These are phyloP conservation scores for Drosophila rubida DNA, from an alignment of 2,888 invertebrate genomes.

Conservation along the genomic window DNA sequence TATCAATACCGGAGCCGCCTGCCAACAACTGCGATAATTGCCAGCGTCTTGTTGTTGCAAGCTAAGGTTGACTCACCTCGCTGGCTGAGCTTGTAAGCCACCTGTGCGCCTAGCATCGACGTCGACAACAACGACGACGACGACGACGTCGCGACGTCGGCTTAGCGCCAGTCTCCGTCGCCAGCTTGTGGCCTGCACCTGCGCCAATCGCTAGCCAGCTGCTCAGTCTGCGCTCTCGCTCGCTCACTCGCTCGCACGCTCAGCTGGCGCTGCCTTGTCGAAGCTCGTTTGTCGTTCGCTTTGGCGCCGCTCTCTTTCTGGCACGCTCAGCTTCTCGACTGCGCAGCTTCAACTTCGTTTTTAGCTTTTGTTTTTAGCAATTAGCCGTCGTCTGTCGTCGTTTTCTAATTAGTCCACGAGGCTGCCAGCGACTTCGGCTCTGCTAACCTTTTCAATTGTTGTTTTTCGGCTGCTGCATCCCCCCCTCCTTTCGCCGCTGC, in stretches of 20 bases:
- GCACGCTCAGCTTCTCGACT: conserved; percentile 23
- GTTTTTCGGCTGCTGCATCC: conserved; percentile 19
- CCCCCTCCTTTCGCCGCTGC: neutral
- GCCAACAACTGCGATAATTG: conserved; percentile 76
- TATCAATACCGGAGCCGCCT: conserved; percentile 65
- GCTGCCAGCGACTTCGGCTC: conserved; percentile 31
- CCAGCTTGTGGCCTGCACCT: conserved; percentile 63
- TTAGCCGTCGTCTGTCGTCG: conserved; percentile 53
- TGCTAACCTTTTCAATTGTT: conserved; percentile 76
- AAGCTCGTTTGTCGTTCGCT: conserved; percentile 6
- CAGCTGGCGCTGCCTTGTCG: conserved; percentile 1
- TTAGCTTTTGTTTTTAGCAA: conserved; percentile 48
- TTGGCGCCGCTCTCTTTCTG: conserved; percentile 66
- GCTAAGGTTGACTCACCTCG: conserved; percentile 53
- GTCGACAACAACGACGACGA: conserved; percentile 22
- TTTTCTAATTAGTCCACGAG: conserved; percentile 78
- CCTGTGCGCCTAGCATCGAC: conserved; percentile 59
- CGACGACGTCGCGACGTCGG: conserved; percentile 43
- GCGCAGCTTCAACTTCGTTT: conserved; percentile 7
- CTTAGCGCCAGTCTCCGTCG: conserved; percentile 66
- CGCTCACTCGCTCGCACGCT: neutral
- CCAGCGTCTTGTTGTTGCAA: conserved; percentile 43
- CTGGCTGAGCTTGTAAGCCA: conserved; percentile 50
- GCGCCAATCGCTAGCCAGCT: conserved; percentile 76
- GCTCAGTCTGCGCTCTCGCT: conserved; percentile 27